Conservation (phyloP, 1,140 invertebrate species). For the Pogonomyrmex californicus region DNA sequence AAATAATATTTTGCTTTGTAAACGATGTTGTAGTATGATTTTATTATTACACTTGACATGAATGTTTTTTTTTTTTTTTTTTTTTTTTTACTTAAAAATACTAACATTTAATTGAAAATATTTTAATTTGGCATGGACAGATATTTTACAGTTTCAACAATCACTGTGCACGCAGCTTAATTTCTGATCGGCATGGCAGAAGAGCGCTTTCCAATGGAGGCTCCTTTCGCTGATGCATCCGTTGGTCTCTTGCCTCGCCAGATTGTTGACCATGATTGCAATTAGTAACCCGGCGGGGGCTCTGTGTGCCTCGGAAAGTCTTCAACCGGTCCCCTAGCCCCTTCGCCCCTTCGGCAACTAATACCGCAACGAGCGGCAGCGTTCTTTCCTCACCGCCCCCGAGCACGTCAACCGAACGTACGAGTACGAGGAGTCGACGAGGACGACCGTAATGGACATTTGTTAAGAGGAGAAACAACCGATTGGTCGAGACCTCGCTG, state of each 20-base stretch:
- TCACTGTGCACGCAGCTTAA: conserved; percentile 68
- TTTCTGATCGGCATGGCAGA: conserved; percentile 58
- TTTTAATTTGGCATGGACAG: neutral
- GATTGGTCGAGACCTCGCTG: conserved; percentile 63
- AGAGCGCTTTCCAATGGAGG: conserved; percentile 62
- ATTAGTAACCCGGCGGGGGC: conserved; percentile 80
- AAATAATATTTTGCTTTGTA: neutral
- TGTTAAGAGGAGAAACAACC: conserved; percentile 75
- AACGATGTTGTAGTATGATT: too few relatives aligned
- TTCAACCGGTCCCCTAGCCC: conserved; percentile 14
- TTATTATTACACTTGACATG: neutral
- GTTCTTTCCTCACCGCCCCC: conserved; percentile 75
- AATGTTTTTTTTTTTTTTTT: neutral
- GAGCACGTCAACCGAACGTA: conserved; percentile 74
- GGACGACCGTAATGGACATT: conserved; percentile 80
- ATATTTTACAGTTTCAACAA: neutral
- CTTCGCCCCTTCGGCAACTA: conserved; percentile 34
- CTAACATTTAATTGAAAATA: neutral
- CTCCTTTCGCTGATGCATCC: conserved; percentile 59
- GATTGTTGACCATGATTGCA: conserved; percentile 81
- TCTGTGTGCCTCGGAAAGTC: conserved; percentile 73
- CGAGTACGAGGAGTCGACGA: conserved; percentile 52
- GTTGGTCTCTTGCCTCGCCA: conserved; percentile 67
- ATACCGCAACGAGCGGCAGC: conserved; percentile 51
- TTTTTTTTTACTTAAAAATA: neutral